These are phyloP conservation scores for Drosophila sturtevanti DNA, from an alignment of 1,140 invertebrate genomes.

Conservation along the genomic window DNA sequence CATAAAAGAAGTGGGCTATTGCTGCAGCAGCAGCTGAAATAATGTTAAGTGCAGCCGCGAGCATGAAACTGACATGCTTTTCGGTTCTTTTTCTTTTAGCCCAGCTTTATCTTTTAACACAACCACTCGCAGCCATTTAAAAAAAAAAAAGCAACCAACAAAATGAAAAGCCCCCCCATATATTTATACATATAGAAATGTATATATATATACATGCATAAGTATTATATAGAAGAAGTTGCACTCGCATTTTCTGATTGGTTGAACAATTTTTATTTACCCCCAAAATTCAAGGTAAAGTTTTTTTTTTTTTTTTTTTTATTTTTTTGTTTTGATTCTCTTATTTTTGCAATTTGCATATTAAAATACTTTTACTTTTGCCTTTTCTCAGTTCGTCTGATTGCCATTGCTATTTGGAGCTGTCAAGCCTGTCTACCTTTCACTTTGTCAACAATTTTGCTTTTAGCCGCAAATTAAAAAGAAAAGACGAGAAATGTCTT, in stretches of 20 bases:
- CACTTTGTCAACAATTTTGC: slow-evolving; percentile 31
- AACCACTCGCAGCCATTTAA: slow-evolving; percentile 16
- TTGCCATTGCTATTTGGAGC: slow-evolving; percentile 44
- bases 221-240: slow-evolving; percentile 14
- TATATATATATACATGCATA: neutral
- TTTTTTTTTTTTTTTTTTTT: slow-evolving; percentile 40
- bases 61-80: slow-evolving; percentile 78
- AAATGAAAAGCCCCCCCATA: neutral
- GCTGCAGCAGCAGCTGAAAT: slow-evolving; percentile 66
- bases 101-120: slow-evolving; percentile 16
- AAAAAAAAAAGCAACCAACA: neutral
- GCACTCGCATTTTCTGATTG: slow-evolving; percentile 12
- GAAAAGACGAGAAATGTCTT: slow-evolving; percentile 53
- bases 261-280: slow-evolving; percentile 19
- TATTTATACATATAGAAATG: neutral
- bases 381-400: slow-evolving; percentile 48
- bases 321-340: slow-evolving; percentile 30
- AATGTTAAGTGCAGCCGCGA: slow-evolving; percentile 79
- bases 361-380: slow-evolving; percentile 49
- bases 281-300: slow-evolving; percentile 13
- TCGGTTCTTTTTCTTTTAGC: slow-evolving; percentile 44
- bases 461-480: slow-evolving; percentile 60
- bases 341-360: slow-evolving; percentile 60
- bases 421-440: slow-evolving; percentile 36
- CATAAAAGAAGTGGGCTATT: slow-evolving; percentile 57